Base-by-base conservation (phyloP, 2,888 invertebrate genomes). In the Plusia festucae region DNA sequence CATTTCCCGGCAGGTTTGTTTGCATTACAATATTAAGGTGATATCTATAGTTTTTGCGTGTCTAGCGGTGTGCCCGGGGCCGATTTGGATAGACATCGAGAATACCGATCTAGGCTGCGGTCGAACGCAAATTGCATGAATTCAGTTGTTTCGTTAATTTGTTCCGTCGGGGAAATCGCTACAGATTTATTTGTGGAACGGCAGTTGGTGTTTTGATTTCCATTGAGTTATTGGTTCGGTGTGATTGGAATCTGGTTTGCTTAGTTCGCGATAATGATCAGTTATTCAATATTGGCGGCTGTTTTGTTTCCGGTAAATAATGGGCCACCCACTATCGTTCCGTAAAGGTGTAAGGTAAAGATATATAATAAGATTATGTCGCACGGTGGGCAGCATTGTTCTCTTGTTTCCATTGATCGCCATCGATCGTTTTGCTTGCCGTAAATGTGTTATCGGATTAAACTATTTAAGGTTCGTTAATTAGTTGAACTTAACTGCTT, bases 31-130 rank as follows among this genome's bases (percentile, higher is more conserved):
- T 85, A 88, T 87, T 85, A 85, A 84, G 83, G 86, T 81, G 88
- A 85, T 88, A 87, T 84, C 85, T 84, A 82, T 78, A 85, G 82
- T 90, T 91, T 91, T 91, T 90, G 89, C 84, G 88, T 82, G 53
- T 49, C 73, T 73, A 85, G 84, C 85, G 85, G 79, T 79, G 70
- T 60, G 80, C 85, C 80, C 82, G 78, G 83, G 88, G 69, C 69
- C 83, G 78, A 82, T 81, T 83, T 73, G 78, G 69, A 71, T 73
- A 76, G 67, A 79, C 61, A 68, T 76, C 75, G 77, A 76, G 82
- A 40, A 40, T 40, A 40, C 40, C 40, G 40, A 81, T 83, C 66
- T 70, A 80, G 60, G 68, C 73, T 85, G 87, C 80, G 89, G 89
- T 88, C 82, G 73, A 74, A 78, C 71, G 52, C 61, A 77, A 68